Evolutionary conservation across 2,113 vertebrate genomes (phyloP).

Genomic region (Illadopsis cleaveri): DNA sequence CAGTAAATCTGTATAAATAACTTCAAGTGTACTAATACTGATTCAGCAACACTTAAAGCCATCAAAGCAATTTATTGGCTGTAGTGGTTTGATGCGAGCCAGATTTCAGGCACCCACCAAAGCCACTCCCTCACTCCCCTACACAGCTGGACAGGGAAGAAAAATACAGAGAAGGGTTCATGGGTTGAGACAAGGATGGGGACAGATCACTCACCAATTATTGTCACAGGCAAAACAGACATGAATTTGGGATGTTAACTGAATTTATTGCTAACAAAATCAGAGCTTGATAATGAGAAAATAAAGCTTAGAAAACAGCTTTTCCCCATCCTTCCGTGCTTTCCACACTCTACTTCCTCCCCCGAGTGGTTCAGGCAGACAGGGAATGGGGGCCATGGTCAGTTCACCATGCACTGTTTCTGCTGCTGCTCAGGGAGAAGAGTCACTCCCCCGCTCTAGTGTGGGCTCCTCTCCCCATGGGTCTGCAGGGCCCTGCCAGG

Average conservation of each 20-base stretch:
- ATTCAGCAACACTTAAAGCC: conserved; percentile 39
- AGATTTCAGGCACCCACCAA: not conserved
- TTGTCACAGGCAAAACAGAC: not conserved
- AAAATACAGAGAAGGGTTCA: not conserved
- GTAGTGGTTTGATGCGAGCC: not conserved
- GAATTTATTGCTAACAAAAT: not conserved
- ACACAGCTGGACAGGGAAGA: not conserved
- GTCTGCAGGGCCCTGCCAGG: not conserved
- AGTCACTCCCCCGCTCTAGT: fast-evolving
- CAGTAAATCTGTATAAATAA: conserved; percentile 61
- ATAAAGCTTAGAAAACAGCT: not conserved
- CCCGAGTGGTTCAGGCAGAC: not conserved
- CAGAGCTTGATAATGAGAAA: not conserved
- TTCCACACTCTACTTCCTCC: fast-evolving
- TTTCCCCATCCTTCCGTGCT: not conserved
- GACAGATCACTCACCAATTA: not conserved
- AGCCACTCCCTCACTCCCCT: not conserved
- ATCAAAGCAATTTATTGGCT: conserved; percentile 38
- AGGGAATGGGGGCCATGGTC: not conserved
- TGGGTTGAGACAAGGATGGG: not conserved
- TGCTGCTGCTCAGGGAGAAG: not conserved
- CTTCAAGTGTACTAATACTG: conserved; percentile 33
- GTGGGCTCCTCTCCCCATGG: fast-evolving
- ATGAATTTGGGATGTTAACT: not conserved
- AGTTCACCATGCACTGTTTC: fast-evolving